Evolutionary conservation across 1,140 invertebrate genomes (phyloP), one percentile per base, ranked within the genome.

Genomic region (Rhopalosiphum maidis): DNA sequence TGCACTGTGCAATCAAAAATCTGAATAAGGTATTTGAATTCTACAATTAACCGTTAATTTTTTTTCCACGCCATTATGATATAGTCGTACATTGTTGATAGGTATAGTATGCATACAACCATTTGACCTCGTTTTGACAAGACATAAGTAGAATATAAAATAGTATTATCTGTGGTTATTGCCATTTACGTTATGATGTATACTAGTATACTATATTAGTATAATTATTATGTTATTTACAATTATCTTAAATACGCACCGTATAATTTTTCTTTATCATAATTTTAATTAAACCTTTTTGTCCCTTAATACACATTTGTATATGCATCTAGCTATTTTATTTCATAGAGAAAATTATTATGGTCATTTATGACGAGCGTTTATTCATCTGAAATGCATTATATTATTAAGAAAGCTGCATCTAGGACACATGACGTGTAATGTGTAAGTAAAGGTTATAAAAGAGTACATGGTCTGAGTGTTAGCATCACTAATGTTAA

Each of bases 401-500:
- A 55, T 41, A 55, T 55, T 89, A 37, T 25, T 46, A 88, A 88
- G 88, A 89, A 89, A 89, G 48, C 51, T 37, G 88, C 88, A 55
- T 89, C 22, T 89, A 89, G 51, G 48, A 37, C 88, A 55, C 35
- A 18, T n/a, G 23, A 46, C 23, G 37, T 15, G 4, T 54, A 37
- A 48, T 87, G 18, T 51, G 21, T 89, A 51, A 22, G 51, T 89
- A 89, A 89, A 89, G 51, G 46, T 89, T 89, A 89, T 55, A 54
- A 89, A 89, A 55, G n/a, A 55, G 4, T 35, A 89, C 35, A 55
- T 55, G 51, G 23, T 55, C 35, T 55, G 88, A 89, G 51, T 89
- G 88, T n/a, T n/a, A 89, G 21, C 88, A 89, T 55, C 51, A 89
- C 48, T 54, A 89, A 89, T 89, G 51, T 89, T 23, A 89, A 89